These are phyloP conservation scores for Zenarchopterus dispar DNA, from an alignment of 2,797 vertebrate genomes.

Conservation along the genomic window DNA sequence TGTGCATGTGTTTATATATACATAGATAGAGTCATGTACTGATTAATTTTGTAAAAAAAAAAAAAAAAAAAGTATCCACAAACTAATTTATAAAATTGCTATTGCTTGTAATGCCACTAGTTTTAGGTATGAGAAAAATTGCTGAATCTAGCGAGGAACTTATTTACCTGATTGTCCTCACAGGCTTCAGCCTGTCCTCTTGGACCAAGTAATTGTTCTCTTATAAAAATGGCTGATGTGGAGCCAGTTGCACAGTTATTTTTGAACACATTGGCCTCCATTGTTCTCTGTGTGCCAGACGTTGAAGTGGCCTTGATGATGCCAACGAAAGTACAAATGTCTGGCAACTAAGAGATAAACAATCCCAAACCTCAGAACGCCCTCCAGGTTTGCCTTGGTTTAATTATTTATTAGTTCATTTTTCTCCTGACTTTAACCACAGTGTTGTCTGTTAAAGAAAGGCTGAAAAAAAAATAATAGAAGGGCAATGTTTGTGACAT, in stretches of 20 bases:
- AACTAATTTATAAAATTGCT: no score
- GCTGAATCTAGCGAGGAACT: neutral
- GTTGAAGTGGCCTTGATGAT: conserved; percentile 56
- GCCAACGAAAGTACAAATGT: conserved; percentile 26
- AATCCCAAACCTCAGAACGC: neutral
- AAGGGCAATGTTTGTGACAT: neutral
- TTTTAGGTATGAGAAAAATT: no score
- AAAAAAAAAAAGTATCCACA: no score
- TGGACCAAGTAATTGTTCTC: conserved; percentile 32
- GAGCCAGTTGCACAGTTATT: conserved; percentile 60
- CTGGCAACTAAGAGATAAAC: conserved; percentile 35
- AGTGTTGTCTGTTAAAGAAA: no score
- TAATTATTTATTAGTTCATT: neutral
- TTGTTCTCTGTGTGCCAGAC: conserved; percentile 54
- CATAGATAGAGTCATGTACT: no score
- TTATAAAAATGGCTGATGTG: conserved; percentile 37
- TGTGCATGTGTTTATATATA: no score
- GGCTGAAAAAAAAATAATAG: neutral
- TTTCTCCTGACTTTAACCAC: neutral
- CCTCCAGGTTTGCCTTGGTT: neutral
- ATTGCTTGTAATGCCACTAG: no score
- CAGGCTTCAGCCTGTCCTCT: conserved; percentile 17
- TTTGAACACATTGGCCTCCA: conserved; percentile 62
- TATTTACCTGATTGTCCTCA: conserved; percentile 15
- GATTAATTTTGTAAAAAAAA: no score